Evolutionary conservation across 2,888 invertebrate species (phyloP), one percentile per base, ranked within the genome.

Genomic region (Andrena flavipes): DNA sequence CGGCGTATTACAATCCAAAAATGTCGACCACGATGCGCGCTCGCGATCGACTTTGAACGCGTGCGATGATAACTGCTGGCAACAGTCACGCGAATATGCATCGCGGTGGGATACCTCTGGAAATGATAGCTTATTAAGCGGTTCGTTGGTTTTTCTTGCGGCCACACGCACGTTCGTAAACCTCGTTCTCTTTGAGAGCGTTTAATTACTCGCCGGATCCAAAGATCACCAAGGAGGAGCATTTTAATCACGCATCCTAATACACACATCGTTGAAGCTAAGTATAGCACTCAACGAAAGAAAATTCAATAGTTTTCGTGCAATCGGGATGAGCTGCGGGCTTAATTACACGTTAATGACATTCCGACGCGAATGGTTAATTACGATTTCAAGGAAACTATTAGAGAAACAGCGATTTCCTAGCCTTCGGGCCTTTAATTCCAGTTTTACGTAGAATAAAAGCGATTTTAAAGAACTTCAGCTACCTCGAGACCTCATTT

Each of bases 311-410:
- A 10, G n/a, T 33, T 65, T 65, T 42, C 42, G 42, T 10, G 33
- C 5, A 8, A 6, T 23, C 8, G 13, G 20, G 29, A 54, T 3
- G 59, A 30, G 23, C 29, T n/a, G 8, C 33, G 13, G 8, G 48
- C 72, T 72, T 54, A 68, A 79, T 80, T 72, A 63, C 48, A 33
- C 7, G 70, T 54, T 78, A 78, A 67, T 79, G 26, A 48, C 69
- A 71, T 63, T 71, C 48, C 71, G 29, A 78, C 71, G 42, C 16
- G 20, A 16, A 10, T 6, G 64, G 51, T 71, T 62, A 71, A 80
- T 79, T 80, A 79, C 62, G 60, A 62, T 26, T 71, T 62, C 5
- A 35, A 1, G 23, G 70, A n/a, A 33, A 48, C 48, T 54, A 54
- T 51, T 62, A 54, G 60, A 29, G 33, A 62, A 71, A 49, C 60